These are phyloP conservation scores for Amphipyra tragopoginis DNA, from an alignment of 2,888 invertebrate genomes.

Conservation along the genomic window DNA sequence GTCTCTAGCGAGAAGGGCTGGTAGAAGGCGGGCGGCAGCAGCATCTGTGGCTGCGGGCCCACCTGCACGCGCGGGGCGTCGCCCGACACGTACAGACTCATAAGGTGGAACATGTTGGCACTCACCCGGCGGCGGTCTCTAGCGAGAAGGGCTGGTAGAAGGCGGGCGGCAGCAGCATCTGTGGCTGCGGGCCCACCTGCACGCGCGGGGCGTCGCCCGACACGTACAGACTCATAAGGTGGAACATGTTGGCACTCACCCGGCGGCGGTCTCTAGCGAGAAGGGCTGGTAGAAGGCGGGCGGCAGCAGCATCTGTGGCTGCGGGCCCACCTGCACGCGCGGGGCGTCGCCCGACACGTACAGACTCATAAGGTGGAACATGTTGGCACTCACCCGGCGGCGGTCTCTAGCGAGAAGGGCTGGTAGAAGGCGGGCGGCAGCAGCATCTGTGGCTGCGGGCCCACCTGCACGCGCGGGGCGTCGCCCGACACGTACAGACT, in stretches of 20 bases:
- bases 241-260: slow-evolving; percentile 83
- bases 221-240: slow-evolving; percentile 89
- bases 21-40: slow-evolving; percentile 91
- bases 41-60: slow-evolving; percentile 80
- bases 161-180: slow-evolving; percentile 89
- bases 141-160: slow-evolving; percentile 93
- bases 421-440: slow-evolving; percentile 92
- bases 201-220: slow-evolving; percentile 76
- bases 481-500: slow-evolving; percentile 90
- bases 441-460: slow-evolving; percentile 80
- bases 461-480: slow-evolving; percentile 74
- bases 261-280: slow-evolving; percentile 92
- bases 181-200: slow-evolving; percentile 77
- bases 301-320: slow-evolving; percentile 89
- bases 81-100: slow-evolving; percentile 90
- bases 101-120: slow-evolving; percentile 18
- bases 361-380: slow-evolving; percentile 77
- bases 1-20: slow-evolving; percentile 92
- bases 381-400: slow-evolving; percentile 91
- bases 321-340: slow-evolving; percentile 74
- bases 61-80: slow-evolving; percentile 75
- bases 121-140: slow-evolving; percentile 93
- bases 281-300: slow-evolving; percentile 92
- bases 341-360: slow-evolving; percentile 87
- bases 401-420: slow-evolving; percentile 92